A percentile compares a stretch with the other conserved stretches of the same genome.
Conservation (phyloP, 2,113 vertebrate species). For the Ictalurus furcatus region DNA sequence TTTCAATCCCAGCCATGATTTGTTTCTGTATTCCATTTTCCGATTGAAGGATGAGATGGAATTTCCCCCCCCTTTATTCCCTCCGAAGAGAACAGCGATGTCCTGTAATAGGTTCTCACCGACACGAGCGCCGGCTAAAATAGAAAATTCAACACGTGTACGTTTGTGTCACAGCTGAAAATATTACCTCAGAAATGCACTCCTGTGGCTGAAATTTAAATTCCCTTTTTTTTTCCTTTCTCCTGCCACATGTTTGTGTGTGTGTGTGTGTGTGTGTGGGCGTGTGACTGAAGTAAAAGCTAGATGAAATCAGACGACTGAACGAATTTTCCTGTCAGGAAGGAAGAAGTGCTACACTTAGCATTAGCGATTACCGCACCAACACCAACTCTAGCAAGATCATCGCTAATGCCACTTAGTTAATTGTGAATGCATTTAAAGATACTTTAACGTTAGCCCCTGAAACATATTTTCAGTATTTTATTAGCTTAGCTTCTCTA, state of each 20-base stretch:
- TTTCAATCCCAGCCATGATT: conserved; percentile 99
- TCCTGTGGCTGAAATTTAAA: conserved; percentile 88
- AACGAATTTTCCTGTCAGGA: conserved; percentile 8
- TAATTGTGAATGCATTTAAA: not conserved
- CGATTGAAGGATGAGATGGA: conserved; percentile 91
- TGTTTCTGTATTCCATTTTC: conserved; percentile 96
- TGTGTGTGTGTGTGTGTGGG: not conserved
- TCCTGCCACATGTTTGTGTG: conserved; percentile 36
- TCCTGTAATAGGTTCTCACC: conserved; percentile 95
- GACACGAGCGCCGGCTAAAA: conserved; percentile 92
- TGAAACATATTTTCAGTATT: not conserved
- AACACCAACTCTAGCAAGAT: not conserved
- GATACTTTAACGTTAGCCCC: not conserved
- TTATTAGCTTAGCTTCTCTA: not conserved
- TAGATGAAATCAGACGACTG: not conserved
- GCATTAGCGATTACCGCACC: not conserved
- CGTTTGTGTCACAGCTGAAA: conserved; percentile 89
- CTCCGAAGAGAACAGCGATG: conserved; percentile 76
- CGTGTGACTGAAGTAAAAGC: too few species aligned
- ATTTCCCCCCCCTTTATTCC: conserved; percentile 79
- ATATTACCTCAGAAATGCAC: conserved; percentile 99
- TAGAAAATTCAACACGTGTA: conserved; percentile 95
- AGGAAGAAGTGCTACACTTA: not conserved
- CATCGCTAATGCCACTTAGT: not conserved
- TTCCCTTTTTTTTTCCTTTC: conserved; percentile 72